Evolutionary conservation across 2,797 vertebrate genomes (phyloP), one percentile per base, ranked within the genome.

Genomic region (Iguana delicatissima): DNA sequence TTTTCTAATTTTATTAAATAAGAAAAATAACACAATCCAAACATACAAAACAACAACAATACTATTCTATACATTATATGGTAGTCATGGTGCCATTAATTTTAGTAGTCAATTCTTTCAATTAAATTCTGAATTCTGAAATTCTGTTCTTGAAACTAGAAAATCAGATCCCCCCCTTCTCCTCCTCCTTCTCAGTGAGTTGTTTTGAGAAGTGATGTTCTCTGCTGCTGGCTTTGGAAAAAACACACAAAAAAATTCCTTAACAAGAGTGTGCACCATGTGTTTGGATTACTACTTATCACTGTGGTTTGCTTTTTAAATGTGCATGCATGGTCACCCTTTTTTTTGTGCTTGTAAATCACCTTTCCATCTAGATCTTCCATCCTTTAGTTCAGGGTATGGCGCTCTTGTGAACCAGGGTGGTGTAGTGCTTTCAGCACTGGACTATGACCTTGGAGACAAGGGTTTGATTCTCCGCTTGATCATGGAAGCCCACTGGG

Each of bases 111-210:
- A 62, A 87, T n/a, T 26, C 8, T 35, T 38, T 81, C 55, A 50
- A 22, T 50, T 50, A 59, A 76, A 74, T n/a, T 4, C 38, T 35
- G 72, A 64, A 24, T n/a, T n/a, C n/a, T n/a, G n/a, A n/a, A n/a
- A n/a, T n/a, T n/a, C n/a, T 52, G n/a, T 67, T 6, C 6, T 35
- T 89, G 88, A 77, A 84, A 77, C 55, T 77, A 69, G 67, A 69
- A 69, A 32, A 69, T 32, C 29, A 69, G 29, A 69, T 29, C 20
- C 5, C 57, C 55, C 55, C 42, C 55, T 46, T 46, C 57, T 20
- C 59, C 59, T 62, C 67, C 26, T 67, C 8, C 67, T 69, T 32
- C 67, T 69, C 32, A 69, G 12, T 69, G 20, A 67, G 29, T 64
- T 29, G 2, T 26, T 16, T 42, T 74, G 22, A 18, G 5, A 50